Conservation (phyloP, 2,888 invertebrate genomes). For the Drosophila infuscata region DNA sequence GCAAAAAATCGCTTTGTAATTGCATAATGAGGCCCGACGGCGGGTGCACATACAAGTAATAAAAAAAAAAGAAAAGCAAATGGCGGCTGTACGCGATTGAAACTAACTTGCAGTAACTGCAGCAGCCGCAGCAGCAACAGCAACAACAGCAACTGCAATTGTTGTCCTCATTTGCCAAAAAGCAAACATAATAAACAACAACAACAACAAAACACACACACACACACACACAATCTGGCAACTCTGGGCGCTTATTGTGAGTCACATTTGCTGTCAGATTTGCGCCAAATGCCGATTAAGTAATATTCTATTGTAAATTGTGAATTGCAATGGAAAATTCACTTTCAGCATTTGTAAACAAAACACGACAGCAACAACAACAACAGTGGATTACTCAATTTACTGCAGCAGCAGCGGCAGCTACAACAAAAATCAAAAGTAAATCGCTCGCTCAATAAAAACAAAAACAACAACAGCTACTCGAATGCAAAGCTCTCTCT, state of each 20-base stretch:
- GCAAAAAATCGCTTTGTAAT: slow-evolving; percentile 60
- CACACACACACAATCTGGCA: slow-evolving; percentile 34
- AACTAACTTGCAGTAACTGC: slow-evolving; percentile 43
- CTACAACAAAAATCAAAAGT: slow-evolving; percentile 62
- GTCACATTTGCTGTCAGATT: slow-evolving; percentile 53
- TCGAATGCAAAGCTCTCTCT: slow-evolving; percentile 20
- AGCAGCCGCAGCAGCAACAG: slow-evolving; percentile 10
- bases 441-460: slow-evolving; percentile 63
- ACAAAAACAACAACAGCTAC: slow-evolving; percentile 1
- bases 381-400: slow-evolving; percentile 67
- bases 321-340: slow-evolving; percentile 71
- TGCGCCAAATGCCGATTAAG: slow-evolving; percentile 65
- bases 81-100: slow-evolving; percentile 39
- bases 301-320: slow-evolving; percentile 76
- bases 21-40: slow-evolving; percentile 71
- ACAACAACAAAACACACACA: neutral
- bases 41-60: slow-evolving; percentile 23
- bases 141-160: slow-evolving; percentile 26
- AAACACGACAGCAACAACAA: slow-evolving; percentile 47
- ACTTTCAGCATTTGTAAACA: slow-evolving; percentile 76
- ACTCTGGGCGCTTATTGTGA: slow-evolving; percentile 33
- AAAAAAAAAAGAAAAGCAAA: slow-evolving; percentile 34
- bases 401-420: slow-evolving; percentile 42
- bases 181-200: slow-evolving; percentile 6
- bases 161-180: slow-evolving; percentile 55